A percentile compares a stretch with the other conserved stretches of the same genome.
phyloP scores from a whole-genome alignment of 35 echinoderm and acorn worm genomes.

The Patiria miniata region DNA sequence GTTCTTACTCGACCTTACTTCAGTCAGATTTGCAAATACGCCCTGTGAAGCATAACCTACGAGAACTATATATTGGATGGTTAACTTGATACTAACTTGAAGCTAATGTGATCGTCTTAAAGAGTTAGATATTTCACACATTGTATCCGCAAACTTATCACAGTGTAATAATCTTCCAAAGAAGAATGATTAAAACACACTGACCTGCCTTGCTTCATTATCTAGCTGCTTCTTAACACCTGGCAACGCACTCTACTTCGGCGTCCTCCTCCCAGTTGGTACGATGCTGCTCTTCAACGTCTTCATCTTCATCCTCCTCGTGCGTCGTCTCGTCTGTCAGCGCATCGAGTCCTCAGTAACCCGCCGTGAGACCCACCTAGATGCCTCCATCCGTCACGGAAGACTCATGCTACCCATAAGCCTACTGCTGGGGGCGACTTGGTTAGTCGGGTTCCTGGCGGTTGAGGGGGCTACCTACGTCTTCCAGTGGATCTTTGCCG shows the following conservation, averaged over 20 bases:
- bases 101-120: too few species aligned
- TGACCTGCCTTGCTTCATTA: not conserved
- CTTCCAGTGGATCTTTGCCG: too few species aligned
- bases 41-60: too few species aligned
- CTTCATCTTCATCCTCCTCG: slow-evolving; percentile 7
- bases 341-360: not conserved
- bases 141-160: too few species aligned
- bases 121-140: too few species aligned
- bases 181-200: too few species aligned
- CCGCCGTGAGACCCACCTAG: not conserved
- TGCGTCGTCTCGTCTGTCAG: not conserved
- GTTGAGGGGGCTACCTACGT: not conserved
- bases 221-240: slow-evolving; percentile 29
- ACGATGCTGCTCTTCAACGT: slow-evolving; percentile 15
- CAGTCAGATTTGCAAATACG: too few species aligned
- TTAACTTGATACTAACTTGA: too few species aligned
- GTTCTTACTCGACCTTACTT: too few species aligned
- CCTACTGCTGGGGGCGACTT: not conserved
- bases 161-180: too few species aligned
- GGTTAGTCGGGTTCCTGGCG: not conserved
- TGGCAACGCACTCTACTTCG: slow-evolving; percentile 31
- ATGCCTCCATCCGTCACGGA: not conserved
- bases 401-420: not conserved
- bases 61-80: too few species aligned
- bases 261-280: slow-evolving; percentile 24